phyloP scores from a whole-genome alignment of 2,113 vertebrate genomes.

The Entelurus aequoreus region DNA sequence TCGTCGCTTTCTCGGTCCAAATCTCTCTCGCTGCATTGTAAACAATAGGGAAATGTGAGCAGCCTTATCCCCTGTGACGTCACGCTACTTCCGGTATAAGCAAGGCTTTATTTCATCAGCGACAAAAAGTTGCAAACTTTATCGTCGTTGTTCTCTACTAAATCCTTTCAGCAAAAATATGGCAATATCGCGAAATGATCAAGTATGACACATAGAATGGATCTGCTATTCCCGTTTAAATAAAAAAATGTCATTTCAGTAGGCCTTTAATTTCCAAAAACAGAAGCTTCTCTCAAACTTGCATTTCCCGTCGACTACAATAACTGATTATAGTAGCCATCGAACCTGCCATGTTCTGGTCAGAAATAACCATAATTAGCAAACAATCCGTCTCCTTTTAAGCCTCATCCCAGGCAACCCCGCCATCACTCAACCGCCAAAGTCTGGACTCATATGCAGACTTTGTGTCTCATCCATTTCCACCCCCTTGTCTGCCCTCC shows the following conservation, averaged over 20 bases:
- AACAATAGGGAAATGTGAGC: too few species aligned
- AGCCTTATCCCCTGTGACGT: too few species aligned
- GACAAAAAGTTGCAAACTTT: too few species aligned
- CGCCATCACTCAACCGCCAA: slow-evolving; percentile 69
- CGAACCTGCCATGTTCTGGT: slow-evolving; percentile 82
- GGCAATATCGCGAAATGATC: too few species aligned
- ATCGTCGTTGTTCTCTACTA: too few species aligned
- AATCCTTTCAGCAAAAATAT: too few species aligned
- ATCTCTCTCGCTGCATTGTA: too few species aligned
- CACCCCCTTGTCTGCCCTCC: slow-evolving; percentile 72
- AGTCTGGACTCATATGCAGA: slow-evolving; percentile 72
- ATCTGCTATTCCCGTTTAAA: slow-evolving; percentile 22
- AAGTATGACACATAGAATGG: too few species aligned
- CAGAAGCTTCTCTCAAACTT: slow-evolving; percentile 45
- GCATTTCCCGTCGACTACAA: slow-evolving; percentile 54
- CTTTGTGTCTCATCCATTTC: slow-evolving; percentile 83
- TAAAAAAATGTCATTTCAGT: slow-evolving; percentile 33
- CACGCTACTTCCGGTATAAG: too few species aligned
- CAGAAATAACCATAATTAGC: slow-evolving; percentile 93
- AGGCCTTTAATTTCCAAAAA: slow-evolving; percentile 39
- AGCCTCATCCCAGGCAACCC: slow-evolving; percentile 75
- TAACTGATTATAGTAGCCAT: slow-evolving; percentile 75
- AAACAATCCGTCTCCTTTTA: slow-evolving; percentile 81
- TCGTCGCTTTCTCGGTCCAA: too few species aligned
- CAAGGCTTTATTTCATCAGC: too few species aligned